Base-by-base conservation (phyloP, 2,113 vertebrate genomes). In the Edolisoma coerulescens region DNA sequence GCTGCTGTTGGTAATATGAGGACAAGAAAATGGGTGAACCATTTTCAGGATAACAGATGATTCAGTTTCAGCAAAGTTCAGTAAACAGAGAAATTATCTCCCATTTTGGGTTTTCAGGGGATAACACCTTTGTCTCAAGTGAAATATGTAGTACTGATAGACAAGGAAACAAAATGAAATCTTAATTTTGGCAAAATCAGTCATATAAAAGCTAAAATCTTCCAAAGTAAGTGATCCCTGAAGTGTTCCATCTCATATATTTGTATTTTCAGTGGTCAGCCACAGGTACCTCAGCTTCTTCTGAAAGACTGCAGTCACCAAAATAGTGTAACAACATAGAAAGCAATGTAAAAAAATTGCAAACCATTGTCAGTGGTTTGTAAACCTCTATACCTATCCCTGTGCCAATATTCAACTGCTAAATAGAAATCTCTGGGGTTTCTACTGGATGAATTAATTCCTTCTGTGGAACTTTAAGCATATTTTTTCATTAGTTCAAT, bases 401-500 rank as follows among this genome's bases (percentile, higher is more conserved):
- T 61, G 35, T 23, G 8, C 14, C 60, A 33, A 10, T 74, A 19
- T 23, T 85, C 35, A 59, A 14, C 35, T 23, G 18, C 32, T 82
- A 76, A 86, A 89, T 14, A 59, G 20, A 64, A 56, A 64, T 44
- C 4, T 47, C 49, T 32, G 15, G 4, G 6, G 1, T 4, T 44
- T 78, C 54, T 80, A 45, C 9, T 63, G 18, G 1, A 21, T 75
- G 1, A 54, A 54, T 54, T 9, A 59, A 24, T 78, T 68, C 26
- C 11, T 24, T 37, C 10, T 35, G n/a, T 60, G 33, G 33, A 20
- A 4, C 5, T 42, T 67, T 68, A 93, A 32, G 28, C 11, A 26
- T 80, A 16, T 47, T 96, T 87, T 70, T 81, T 92, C 71, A 98
- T 87, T 69, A 98, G 59, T 57, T 96, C 74, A 57, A 98, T 73